Conservation (phyloP, 2,797 vertebrate genomes). For the Ciconia nigra region DNA sequence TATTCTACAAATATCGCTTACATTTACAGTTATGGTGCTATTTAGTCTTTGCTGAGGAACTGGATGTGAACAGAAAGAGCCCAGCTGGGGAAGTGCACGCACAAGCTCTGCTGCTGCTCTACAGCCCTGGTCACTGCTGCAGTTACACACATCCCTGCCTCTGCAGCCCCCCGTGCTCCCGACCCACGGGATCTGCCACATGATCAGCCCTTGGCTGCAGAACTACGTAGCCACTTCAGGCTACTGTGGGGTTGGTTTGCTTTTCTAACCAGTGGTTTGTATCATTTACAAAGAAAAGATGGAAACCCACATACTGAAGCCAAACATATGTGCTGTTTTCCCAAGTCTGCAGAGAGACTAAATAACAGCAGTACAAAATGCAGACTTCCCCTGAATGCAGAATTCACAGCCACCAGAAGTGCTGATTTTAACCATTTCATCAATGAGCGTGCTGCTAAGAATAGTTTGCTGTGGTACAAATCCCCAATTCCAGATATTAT, state of each 20-base stretch:
- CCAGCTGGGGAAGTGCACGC: background rate
- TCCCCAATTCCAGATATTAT: background rate
- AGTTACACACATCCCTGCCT: background rate
- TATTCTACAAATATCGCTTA: background rate
- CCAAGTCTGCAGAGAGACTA: background rate
- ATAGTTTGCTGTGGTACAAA: background rate
- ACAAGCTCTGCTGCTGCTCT: background rate
- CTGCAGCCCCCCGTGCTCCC: background rate
- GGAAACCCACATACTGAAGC: background rate
- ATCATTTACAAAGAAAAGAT: background rate
- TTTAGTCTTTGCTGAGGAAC: background rate
- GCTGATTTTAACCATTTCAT: background rate
- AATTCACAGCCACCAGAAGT: background rate
- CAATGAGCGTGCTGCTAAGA: background rate
- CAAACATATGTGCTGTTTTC: background rate
- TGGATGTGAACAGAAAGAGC: background rate
- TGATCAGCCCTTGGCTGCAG: background rate
- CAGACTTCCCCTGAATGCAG: background rate
- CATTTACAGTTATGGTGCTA: background rate
- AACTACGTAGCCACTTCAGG: background rate
- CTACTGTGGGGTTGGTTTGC: background rate
- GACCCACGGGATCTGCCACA: background rate
- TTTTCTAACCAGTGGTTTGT: background rate
- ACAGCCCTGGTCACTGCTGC: background rate
- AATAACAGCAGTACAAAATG: background rate